phyloP scores from a whole-genome alignment of 2,888 invertebrate genomes.

The Spodoptera littoralis region DNA sequence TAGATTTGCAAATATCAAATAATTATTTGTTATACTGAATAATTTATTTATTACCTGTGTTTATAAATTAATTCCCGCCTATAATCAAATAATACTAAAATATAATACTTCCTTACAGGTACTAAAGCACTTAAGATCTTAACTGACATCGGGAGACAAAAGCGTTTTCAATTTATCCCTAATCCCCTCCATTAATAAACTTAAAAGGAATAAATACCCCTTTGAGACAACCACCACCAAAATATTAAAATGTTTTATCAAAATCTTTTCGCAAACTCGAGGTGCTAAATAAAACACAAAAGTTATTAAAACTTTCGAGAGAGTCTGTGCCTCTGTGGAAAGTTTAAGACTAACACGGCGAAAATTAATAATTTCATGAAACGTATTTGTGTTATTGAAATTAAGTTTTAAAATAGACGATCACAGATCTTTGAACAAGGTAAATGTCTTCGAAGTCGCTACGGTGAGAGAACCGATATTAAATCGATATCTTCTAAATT shows the following conservation, averaged over 20 bases:
- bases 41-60: no score
- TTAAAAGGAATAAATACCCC: constrained; percentile 44
- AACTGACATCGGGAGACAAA: constrained; percentile 11
- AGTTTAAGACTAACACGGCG: constrained; percentile 48
- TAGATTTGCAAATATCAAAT: no score
- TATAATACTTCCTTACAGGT: no score
- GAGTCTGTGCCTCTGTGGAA: constrained; percentile 25
- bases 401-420: constrained; percentile 31
- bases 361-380: constrained; percentile 46
- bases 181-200: constrained; percentile 48
- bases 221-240: constrained; percentile 36
- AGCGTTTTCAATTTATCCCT: constrained; percentile 41
- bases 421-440: constrained; percentile 17
- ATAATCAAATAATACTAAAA: no score
- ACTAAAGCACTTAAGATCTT: constrained; percentile 15
- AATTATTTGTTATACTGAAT: no score
- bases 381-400: constrained; percentile 51
- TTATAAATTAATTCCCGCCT: no score
- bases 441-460: constrained; percentile 5
- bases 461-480: constrained; percentile 9
- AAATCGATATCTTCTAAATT: constrained; percentile 43
- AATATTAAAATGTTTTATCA: constrained; percentile 44
- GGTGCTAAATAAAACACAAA: constrained; percentile 56
- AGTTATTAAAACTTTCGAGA: constrained; percentile 54
- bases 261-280: constrained; percentile 45